Conservation (phyloP, 2,888 invertebrate genomes). For the Apomyelois bistriatella region DNA sequence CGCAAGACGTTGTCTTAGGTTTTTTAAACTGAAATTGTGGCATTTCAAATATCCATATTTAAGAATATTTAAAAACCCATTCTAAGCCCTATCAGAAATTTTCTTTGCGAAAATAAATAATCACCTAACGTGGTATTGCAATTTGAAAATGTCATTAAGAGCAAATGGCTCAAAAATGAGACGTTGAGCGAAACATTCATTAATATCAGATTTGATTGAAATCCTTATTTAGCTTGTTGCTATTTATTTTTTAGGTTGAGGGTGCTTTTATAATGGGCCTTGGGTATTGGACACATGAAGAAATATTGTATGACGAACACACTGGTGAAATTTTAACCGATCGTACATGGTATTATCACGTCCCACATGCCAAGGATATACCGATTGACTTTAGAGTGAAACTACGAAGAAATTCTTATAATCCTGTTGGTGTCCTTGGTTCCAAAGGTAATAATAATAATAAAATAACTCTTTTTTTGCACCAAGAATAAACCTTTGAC, state of each 20-base stretch:
- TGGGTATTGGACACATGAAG: conserved; percentile 88
- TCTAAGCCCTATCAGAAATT: too few relatives aligned
- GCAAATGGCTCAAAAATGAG: too few relatives aligned
- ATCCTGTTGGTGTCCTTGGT: conserved; percentile 80
- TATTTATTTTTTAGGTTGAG: conserved; percentile 76
- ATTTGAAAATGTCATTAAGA: too few relatives aligned
- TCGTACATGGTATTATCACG: conserved; percentile 88
- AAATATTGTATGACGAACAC: conserved; percentile 80
- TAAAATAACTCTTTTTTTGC: too few relatives aligned
- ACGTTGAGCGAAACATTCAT: too few relatives aligned
- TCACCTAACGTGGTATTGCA: too few relatives aligned
- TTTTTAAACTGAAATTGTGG: too few relatives aligned
- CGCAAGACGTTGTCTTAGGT: too few relatives aligned
- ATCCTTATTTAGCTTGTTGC: background rate
- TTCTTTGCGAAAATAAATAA: too few relatives aligned
- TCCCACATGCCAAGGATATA: conserved; percentile 86
- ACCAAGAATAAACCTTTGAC: too few relatives aligned
- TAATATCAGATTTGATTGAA: too few relatives aligned
- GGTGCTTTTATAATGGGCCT: conserved; percentile 87
- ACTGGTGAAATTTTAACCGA: conserved; percentile 85
- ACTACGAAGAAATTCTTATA: conserved; percentile 81
- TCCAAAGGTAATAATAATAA: conserved; percentile 78
- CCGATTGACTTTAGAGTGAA: conserved; percentile 86
- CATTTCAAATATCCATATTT: background rate
- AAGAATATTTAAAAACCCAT: too few relatives aligned